phyloP scores from a whole-genome alignment of 2,888 invertebrate genomes.

The Agrilus mali region DNA sequence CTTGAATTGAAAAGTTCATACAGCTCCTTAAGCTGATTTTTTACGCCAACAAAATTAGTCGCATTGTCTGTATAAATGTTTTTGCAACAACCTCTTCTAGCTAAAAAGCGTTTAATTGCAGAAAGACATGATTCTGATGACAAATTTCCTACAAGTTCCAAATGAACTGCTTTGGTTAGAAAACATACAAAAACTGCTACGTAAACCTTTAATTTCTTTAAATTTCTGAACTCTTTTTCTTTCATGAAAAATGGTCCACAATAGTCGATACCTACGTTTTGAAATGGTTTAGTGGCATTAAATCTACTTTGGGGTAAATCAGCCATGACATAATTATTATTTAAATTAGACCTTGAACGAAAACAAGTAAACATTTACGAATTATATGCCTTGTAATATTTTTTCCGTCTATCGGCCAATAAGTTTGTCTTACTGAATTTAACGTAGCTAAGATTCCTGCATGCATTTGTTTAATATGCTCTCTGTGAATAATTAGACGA shows the following conservation, averaged over 20 bases:
- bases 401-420: slow-evolving; percentile 10
- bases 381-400: slow-evolving; percentile 6
- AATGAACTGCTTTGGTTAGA: slow-evolving; percentile 4
- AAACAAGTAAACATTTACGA: slow-evolving; percentile 8
- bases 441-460: slow-evolving; percentile 10
- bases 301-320: slow-evolving; percentile 11
- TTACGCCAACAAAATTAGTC: slow-evolving; percentile 13
- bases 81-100: slow-evolving; percentile 1
- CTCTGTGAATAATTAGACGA: too few species aligned
- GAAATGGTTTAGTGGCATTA: slow-evolving; percentile 11
- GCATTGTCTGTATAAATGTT: slow-evolving; percentile 13
- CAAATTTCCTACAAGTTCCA: slow-evolving; percentile 12
- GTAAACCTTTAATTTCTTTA: slow-evolving; percentile 5
- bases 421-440: slow-evolving; percentile 12
- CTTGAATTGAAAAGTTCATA: too few species aligned
- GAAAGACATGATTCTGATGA: slow-evolving; percentile 11
- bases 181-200: slow-evolving; percentile 10
- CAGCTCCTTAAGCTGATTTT: too few species aligned
- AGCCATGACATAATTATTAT: slow-evolving; percentile 13
- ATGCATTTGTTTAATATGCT: too few species aligned
- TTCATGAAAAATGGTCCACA: slow-evolving; percentile 12
- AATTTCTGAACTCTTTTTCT: slow-evolving; percentile 2
- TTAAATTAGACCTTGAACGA: slow-evolving; percentile 2
- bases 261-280: slow-evolving; percentile 13
- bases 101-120: slow-evolving; percentile 12